Conservation (phyloP, 2,888 invertebrate genomes). For the Masnerella sp. region DNA sequence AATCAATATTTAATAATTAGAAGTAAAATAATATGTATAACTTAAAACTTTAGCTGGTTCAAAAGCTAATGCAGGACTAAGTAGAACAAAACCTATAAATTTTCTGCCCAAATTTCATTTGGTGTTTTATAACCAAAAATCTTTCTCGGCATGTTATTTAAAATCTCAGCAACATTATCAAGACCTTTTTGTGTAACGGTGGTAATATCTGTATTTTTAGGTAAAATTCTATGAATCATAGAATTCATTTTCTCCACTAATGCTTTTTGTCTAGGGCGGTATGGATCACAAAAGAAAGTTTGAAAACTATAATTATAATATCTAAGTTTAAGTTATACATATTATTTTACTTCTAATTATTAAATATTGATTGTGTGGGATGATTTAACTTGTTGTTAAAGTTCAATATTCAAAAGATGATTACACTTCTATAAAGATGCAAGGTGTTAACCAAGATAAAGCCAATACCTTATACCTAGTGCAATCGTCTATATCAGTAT, state of each 20-base stretch:
- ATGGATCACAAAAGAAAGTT: conserved; percentile 14
- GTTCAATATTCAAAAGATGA: no score
- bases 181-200: conserved; percentile 9
- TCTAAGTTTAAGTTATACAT: no score
- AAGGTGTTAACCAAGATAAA: no score
- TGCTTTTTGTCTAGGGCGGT: conserved; percentile 14
- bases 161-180: conserved; percentile 8
- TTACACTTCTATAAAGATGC: no score
- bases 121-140: conserved; percentile 9
- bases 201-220: conserved; percentile 5
- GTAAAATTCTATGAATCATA: conserved; percentile 6
- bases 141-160: conserved; percentile 6
- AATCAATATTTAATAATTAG: no score
- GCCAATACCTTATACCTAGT: neutral
- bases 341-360: no score
- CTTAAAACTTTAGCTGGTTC: no score
- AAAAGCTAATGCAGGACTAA: no score
- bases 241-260: conserved; percentile 10
- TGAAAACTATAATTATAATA: conserved; percentile 1
- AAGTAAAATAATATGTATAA: no score
- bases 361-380: no score
- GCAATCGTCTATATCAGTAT: conserved; percentile 3
- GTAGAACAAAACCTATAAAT: conserved; percentile 9
- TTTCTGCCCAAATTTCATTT: conserved; percentile 13
- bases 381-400: no score